A percentile compares a stretch with the other conserved stretches of the same genome.
Conservation (phyloP, 2,888 invertebrate species). For the Patella caerulea region DNA sequence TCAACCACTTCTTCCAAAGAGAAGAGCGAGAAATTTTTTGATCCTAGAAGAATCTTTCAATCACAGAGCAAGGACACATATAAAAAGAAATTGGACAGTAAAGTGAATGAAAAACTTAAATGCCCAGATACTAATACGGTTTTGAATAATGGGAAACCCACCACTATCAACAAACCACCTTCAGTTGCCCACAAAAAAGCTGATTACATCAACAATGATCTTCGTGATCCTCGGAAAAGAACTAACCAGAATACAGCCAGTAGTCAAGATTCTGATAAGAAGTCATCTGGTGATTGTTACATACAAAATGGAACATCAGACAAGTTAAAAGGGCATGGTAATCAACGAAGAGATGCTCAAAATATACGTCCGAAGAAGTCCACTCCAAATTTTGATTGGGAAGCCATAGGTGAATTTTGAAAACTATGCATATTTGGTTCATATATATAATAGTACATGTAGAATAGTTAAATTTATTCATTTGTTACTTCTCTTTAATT, state of each 20-base stretch:
- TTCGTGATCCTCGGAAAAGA: conserved; percentile 51
- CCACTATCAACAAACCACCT: conserved; percentile 45
- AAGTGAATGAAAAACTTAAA: not conserved
- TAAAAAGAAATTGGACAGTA: conserved; percentile 29
- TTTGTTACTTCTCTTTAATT: no score
- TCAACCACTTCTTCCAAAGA: conserved; percentile 11
- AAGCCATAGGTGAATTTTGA: conserved; percentile 5
- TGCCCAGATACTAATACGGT: conserved; percentile 34
- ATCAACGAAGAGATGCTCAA: not conserved
- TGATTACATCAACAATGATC: conserved; percentile 68
- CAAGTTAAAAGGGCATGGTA: not conserved
- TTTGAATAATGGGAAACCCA: conserved; percentile 65
- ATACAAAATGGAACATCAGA: conserved; percentile 30
- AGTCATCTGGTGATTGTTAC: conserved; percentile 27
- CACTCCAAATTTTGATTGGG: conserved; percentile 8
- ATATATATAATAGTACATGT: not conserved
- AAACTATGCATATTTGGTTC: not conserved
- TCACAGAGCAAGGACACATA: conserved; percentile 47
- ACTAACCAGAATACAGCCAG: conserved; percentile 44
- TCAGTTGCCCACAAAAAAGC: conserved; percentile 50
- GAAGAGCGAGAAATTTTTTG: conserved; percentile 55
- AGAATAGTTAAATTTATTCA: not conserved
- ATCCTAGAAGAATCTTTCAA: conserved; percentile 62
- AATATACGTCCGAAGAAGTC: not conserved
- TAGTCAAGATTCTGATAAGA: conserved; percentile 18